Evolutionary conservation across 2,888 invertebrate species (phyloP).

Genomic region (Plutella xylostella): DNA sequence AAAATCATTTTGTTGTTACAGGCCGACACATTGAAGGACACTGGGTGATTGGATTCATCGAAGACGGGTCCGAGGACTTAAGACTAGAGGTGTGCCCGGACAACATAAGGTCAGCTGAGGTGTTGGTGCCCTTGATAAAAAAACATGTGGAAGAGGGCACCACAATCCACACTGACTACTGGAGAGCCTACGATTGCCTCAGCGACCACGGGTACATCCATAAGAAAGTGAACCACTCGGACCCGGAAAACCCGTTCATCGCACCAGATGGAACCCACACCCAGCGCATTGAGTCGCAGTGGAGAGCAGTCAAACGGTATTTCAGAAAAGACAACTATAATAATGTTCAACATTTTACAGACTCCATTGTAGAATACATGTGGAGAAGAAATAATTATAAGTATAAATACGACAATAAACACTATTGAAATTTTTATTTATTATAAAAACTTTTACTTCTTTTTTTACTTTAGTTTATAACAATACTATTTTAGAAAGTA

Average conservation of each 20-base stretch:
- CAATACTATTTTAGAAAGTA: no score
- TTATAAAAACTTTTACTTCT: no score
- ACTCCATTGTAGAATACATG: neutral
- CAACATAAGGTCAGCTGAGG: no score
- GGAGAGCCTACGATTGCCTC: constrained; percentile 16
- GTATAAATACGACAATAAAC: neutral
- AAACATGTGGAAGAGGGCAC: constrained; percentile 20
- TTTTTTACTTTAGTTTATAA: no score
- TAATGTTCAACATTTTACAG: neutral
- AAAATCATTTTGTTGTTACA: no score
- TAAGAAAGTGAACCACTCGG: constrained; percentile 18
- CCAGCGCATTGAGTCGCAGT: constrained; percentile 18
- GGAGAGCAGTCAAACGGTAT: constrained; percentile 11
- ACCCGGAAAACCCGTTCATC: constrained; percentile 16
- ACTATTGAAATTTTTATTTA: no score
- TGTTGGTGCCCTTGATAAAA: no score
- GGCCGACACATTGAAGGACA: no score
- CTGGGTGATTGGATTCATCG: no score
- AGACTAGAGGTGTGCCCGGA: no score
- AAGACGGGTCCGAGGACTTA: no score
- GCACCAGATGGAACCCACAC: no score
- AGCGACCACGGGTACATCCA: constrained; percentile 18
- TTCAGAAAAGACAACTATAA: neutral
- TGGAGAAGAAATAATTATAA: neutral
- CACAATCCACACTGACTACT: constrained; percentile 20